phyloP scores from a whole-genome alignment of 2,113 vertebrate species.

The Rhegmatorhina hoffmannsi region DNA sequence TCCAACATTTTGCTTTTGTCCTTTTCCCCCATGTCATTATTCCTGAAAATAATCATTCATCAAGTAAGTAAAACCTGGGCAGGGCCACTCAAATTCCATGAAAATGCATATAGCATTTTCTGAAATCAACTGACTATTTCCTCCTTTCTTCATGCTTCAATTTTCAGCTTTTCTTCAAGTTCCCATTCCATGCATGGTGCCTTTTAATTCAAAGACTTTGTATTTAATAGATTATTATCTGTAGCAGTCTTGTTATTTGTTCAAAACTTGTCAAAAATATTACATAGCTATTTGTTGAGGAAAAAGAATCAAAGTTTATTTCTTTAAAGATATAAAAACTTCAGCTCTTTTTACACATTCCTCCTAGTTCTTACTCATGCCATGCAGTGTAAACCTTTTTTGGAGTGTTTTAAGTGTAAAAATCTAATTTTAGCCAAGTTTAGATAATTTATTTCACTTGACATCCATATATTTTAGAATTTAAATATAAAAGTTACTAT shows the following conservation, averaged over 20 bases:
- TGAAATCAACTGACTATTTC: background rate
- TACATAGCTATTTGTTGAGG: background rate
- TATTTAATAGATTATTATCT: background rate
- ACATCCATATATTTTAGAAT: background rate
- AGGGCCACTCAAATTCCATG: background rate
- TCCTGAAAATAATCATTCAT: slow-evolving; percentile 20
- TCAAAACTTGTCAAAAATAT: background rate
- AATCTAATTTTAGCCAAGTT: background rate
- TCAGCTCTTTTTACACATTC: background rate
- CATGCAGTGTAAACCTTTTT: background rate
- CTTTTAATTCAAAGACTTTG: background rate
- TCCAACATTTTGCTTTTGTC: background rate
- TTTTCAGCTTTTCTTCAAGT: slow-evolving; percentile 20
- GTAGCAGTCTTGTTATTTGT: background rate
- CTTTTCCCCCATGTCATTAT: background rate
- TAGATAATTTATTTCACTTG: background rate
- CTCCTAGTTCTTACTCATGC: background rate
- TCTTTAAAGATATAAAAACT: background rate
- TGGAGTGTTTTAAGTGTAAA: background rate
- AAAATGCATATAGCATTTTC: background rate
- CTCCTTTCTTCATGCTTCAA: background rate
- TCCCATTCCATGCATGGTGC: background rate
- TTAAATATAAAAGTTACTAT: background rate
- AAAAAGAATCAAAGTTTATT: background rate
- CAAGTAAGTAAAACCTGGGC: background rate